Base-by-base conservation (phyloP, 2,797 vertebrate species). In the Mycteria americana region DNA sequence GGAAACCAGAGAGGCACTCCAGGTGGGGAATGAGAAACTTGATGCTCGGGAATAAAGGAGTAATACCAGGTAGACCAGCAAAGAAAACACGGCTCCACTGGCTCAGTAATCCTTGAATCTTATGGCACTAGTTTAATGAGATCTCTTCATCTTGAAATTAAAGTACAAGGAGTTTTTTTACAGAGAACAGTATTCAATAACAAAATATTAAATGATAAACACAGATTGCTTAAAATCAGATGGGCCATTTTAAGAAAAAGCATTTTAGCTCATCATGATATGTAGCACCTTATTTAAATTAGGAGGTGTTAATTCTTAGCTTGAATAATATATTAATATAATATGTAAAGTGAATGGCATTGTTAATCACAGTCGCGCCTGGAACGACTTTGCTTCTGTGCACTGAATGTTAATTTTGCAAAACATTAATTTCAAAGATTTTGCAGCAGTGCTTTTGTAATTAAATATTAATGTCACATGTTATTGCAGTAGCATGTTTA, bases 301-400 rank as follows among this genome's bases (percentile, higher is more conserved):
- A 98, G 98, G 98, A 98, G 98, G 98, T 98, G 98, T 98, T 98
- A 98, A 98, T 98, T 98, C 98, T 98, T 98, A 98, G 98, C 98
- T 98, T 98, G 98, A 98, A 98, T 98, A 98, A 98, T 98, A 98
- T 98, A 98, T 98, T 98, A 98, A 98, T 98, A 98, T 98, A 98
- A 98, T 98, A 98, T 98, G 98, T 98, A 98, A 98, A 98, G 98
- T 98, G 98, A 98, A 98, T 98, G 98, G 98, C 98, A 98, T 98
- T 98, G 98, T 98, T 98, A 98, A 98, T 98, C 98, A 98, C 98
- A 98, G 98, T 98, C 98, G 98, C 98, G 98, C 98, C 98, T 98
- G 98, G 97, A 98, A 98, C 98, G 98, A 98, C 98, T 98, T 98
- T 98, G 98, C 98, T 98, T 98, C 98, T 98, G 98, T 98, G 98